Evolutionary conservation across 2,888 invertebrate genomes (phyloP).

Genomic region (Brachyptera putata): DNA sequence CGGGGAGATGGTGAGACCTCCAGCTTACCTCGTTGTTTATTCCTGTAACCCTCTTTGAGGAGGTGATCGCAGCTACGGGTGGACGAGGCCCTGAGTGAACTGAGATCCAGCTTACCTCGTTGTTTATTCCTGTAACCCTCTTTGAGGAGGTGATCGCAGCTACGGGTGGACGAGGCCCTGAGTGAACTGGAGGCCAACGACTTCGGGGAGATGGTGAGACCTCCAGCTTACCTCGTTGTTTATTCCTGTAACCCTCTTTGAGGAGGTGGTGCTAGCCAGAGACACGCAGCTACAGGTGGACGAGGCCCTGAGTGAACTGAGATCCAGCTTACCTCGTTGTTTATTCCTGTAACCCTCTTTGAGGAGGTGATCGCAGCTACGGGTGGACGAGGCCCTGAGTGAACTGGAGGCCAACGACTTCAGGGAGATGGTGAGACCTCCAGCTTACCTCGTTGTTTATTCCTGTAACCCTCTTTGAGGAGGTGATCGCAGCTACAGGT

Average conservation of each 20-base stretch:
- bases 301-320: conserved; percentile 78
- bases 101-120: too few relatives aligned
- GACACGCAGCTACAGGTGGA: conserved; percentile 76
- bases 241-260: too few relatives aligned
- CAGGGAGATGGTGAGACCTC: conserved; percentile 73
- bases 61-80: conserved; percentile 69
- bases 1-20: conserved; percentile 73
- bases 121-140: too few relatives aligned
- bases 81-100: conserved; percentile 81
- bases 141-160: conserved; percentile 66
- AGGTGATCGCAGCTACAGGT: conserved; percentile 69
- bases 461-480: conserved; percentile 61
- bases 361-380: too few relatives aligned
- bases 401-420: conserved; percentile 91
- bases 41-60: conserved; percentile 61
- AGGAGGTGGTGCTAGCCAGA: conserved; percentile 62
- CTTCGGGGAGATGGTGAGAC: conserved; percentile 77
- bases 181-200: conserved; percentile 89
- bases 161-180: conserved; percentile 81
- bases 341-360: too few relatives aligned
- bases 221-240: too few relatives aligned
- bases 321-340: too few relatives aligned
- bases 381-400: conserved; percentile 81
- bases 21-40: too few relatives aligned
- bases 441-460: too few relatives aligned